Percentiles rank a stretch among this genome's conserved stretches.
Evolutionary conservation across 2,113 vertebrate species (phyloP).

Genomic region (Campylorhamphus procurvoides): DNA sequence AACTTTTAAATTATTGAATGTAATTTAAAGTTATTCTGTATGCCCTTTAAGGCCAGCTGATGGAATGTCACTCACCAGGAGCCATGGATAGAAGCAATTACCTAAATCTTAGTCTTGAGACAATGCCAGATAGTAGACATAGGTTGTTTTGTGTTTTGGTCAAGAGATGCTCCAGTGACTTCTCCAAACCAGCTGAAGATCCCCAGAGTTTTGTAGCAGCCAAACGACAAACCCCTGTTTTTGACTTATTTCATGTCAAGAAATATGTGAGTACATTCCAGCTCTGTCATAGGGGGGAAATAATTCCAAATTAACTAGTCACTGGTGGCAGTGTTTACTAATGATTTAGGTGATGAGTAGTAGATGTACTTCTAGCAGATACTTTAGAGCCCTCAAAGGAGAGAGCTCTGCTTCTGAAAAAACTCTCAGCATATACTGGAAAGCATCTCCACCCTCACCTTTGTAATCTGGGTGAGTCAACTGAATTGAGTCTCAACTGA

Average conservation of each 20-base stretch:
- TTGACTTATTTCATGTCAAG: neutral
- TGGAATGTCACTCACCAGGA: neutral
- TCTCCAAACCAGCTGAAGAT: neutral
- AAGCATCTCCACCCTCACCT: neutral
- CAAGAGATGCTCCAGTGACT: neutral
- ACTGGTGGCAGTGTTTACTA: neutral
- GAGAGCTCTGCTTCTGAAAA: neutral
- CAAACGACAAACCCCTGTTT: neutral
- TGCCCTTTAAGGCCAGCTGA: neutral
- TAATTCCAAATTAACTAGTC: neutral
- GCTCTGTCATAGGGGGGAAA: neutral
- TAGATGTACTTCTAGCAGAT: neutral
- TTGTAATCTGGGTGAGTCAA: neutral
- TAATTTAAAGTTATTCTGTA: neutral
- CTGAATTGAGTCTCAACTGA: neutral
- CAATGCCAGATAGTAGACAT: rapidly evolving
- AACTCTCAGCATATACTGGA: neutral
- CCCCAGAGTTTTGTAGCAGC: neutral
- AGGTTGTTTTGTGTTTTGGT: neutral
- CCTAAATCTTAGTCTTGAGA: neutral
- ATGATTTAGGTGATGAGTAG: neutral
- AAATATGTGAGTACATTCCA: neutral
- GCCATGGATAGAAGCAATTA: neutral
- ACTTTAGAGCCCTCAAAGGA: neutral
- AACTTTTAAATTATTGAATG: neutral